These are phyloP conservation scores for Microcaecilia unicolor DNA, from an alignment of 2,797 vertebrate genomes.

Conservation along the genomic window DNA sequence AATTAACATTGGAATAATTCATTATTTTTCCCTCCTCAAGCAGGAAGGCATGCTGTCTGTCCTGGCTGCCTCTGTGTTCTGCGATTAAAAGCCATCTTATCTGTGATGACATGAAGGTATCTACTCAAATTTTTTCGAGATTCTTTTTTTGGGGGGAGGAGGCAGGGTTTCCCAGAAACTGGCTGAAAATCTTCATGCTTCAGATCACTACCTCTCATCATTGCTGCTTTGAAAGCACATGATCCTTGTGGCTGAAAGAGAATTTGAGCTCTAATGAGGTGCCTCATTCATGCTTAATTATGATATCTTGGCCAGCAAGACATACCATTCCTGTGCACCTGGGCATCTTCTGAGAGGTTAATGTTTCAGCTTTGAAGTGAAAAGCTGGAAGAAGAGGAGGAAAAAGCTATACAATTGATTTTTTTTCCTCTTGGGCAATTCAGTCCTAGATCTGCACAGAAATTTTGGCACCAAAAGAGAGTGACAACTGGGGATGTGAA, in stretches of 20 bases:
- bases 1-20: constrained; percentile 45
- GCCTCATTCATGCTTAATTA: constrained; percentile 19
- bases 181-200: not conserved
- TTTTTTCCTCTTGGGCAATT: no score
- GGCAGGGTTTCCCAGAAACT: constrained; percentile 22
- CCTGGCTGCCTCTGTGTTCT: constrained; percentile 5
- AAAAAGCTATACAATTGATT: constrained; percentile 30
- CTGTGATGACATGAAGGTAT: not conserved
- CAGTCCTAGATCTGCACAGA: no score
- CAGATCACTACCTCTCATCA: not conserved
- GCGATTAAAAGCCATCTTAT: constrained; percentile 28
- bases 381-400: constrained; percentile 12
- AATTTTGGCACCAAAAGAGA: no score
- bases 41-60: constrained; percentile 27
- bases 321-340: constrained; percentile 19
- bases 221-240: not conserved
- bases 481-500: no score
- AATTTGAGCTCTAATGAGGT: not conserved
- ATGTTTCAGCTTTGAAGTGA: constrained; percentile 19
- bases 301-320: constrained; percentile 25
- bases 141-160: no score
- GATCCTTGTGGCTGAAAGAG: not conserved
- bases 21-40: constrained; percentile 33
- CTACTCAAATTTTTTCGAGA: constrained; percentile 19
- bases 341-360: constrained; percentile 37